Percentiles rank a stretch among this genome's conserved stretches.
Conservation (phyloP, 2,113 vertebrate genomes). For the Rhynchomys soricoides region DNA sequence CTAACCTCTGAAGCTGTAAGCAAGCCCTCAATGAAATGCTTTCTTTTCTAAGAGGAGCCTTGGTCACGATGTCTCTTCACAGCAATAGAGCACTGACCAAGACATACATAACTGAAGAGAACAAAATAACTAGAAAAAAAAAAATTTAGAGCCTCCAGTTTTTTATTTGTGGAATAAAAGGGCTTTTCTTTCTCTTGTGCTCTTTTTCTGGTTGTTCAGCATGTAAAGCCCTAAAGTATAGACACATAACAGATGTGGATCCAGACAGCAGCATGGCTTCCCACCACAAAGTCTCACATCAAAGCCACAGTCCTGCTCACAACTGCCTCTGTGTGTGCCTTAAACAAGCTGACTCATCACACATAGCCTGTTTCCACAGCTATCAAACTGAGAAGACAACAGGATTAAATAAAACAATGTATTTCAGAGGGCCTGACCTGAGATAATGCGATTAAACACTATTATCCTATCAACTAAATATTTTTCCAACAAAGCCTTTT, state of each 20-base stretch:
- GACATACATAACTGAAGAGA: not conserved
- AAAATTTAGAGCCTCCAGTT: not conserved
- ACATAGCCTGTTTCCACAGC: not conserved
- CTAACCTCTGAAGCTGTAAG: not conserved
- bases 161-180: constrained; percentile 8
- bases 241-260: not conserved
- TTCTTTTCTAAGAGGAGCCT: not conserved
- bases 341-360: not conserved
- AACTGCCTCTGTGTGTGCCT: not conserved
- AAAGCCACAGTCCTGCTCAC: not conserved
- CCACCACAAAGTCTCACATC: not conserved
- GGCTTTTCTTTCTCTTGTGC: not conserved
- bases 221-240: not conserved
- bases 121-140: not conserved
- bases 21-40: not conserved
- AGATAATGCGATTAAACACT: not conserved
- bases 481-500: not conserved
- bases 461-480: not conserved
- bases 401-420: constrained; percentile 34
- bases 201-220: not conserved
- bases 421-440: not conserved
- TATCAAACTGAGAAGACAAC: not conserved
- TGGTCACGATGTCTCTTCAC: not conserved
- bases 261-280: not conserved
- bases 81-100: not conserved